Percentiles rank a stretch among this genome's conserved stretches.
phyloP scores from a whole-genome alignment of 1,140 invertebrate genomes.

The Microplitis mediator region DNA sequence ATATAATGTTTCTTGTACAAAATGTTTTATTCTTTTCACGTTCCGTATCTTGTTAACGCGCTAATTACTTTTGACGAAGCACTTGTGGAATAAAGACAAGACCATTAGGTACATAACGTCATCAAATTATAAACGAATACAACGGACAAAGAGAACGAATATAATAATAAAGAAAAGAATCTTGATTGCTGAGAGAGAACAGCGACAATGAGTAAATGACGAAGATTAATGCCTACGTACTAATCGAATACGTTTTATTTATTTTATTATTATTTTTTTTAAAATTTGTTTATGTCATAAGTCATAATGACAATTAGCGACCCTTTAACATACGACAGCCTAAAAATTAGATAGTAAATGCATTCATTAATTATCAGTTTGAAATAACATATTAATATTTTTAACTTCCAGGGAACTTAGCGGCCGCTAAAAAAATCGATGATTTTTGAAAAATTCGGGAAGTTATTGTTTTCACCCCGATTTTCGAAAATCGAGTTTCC shows the following conservation, averaged over 20 bases:
- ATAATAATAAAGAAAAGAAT: not conserved
- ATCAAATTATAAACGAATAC: conserved; percentile 1
- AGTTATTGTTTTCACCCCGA: too few species aligned
- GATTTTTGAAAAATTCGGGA: too few species aligned
- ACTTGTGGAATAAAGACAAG: conserved; percentile 8
- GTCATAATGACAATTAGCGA: too few species aligned
- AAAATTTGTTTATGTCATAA: too few species aligned
- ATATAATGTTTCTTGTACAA: not conserved
- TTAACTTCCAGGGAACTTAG: too few species aligned
- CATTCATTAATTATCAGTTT: too few species aligned
- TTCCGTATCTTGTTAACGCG: conserved; percentile 31
- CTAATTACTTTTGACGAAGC: conserved; percentile 29
- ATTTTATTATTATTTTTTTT: not conserved
- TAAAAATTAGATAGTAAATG: too few species aligned
- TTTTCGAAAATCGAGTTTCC: too few species aligned
- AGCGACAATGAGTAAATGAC: conserved; percentile 1
- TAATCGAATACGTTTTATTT: conserved; percentile 29
- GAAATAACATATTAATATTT: too few species aligned
- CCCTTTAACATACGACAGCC: too few species aligned
- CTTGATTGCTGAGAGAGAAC: not conserved
- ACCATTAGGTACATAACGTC: conserved; percentile 10
- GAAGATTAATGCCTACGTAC: not conserved
- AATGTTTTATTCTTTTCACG: conserved; percentile 21
- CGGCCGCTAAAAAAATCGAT: too few species aligned
- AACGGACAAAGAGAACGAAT: not conserved